phyloP scores from a whole-genome alignment of 2,113 vertebrate species.

The Balaeniceps rex region DNA sequence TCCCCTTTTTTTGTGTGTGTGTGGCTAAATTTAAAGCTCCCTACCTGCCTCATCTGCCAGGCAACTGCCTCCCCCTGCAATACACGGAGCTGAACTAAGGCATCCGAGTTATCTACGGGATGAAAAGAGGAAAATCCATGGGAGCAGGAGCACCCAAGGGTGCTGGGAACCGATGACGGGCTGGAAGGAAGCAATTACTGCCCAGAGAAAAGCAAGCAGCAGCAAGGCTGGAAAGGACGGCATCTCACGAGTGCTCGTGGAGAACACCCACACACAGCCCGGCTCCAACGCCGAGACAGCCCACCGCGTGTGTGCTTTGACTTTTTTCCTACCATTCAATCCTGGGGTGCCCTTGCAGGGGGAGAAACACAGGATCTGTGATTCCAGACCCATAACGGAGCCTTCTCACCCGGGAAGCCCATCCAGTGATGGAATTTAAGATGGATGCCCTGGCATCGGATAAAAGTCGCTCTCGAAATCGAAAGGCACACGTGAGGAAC shows the following conservation, averaged over 20 bases:
- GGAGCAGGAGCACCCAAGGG: neutral
- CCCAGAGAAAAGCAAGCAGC: neutral
- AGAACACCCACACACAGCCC: neutral
- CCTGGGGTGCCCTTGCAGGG: neutral
- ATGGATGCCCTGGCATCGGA: accelerated
- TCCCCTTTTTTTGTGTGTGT: accelerated
- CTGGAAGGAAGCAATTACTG: neutral
- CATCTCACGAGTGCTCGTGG: neutral
- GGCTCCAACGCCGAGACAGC: neutral
- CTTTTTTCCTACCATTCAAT: neutral
- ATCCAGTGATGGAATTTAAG: neutral
- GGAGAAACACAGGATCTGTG: neutral
- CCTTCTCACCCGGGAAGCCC: neutral
- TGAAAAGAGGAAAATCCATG: neutral
- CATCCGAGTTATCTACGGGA: neutral
- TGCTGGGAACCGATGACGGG: neutral
- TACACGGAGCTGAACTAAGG: neutral
- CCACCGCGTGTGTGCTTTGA: accelerated
- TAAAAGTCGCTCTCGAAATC: accelerated
- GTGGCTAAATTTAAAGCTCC: neutral
- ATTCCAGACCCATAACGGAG: accelerated
- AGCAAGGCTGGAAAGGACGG: neutral
- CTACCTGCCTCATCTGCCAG: neutral
- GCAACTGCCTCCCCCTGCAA: neutral
- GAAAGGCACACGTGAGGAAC: accelerated